These are phyloP conservation scores for Matsumyia berberina DNA, from an alignment of 2,888 invertebrate species.

Conservation along the genomic window DNA sequence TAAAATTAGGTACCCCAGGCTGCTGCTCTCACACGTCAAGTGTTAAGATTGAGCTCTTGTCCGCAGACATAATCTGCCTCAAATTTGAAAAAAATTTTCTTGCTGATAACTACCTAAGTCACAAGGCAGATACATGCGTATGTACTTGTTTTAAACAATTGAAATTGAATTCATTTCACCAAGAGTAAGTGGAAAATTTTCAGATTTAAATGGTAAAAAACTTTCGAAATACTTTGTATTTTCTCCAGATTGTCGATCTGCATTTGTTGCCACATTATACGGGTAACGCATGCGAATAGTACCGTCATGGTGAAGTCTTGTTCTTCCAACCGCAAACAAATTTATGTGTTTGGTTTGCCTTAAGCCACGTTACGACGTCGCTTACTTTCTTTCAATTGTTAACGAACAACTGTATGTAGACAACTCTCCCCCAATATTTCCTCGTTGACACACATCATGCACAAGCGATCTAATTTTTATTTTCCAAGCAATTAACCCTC, in stretches of 20 bases:
- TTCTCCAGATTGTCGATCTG: conserved; percentile 2
- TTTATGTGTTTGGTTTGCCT: conserved; percentile 1
- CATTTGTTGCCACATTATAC: neutral
- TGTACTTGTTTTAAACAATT: no score
- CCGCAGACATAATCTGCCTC: no score
- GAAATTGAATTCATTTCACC: no score
- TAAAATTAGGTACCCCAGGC: no score
- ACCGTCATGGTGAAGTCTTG: conserved; percentile 14
- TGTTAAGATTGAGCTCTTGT: no score
- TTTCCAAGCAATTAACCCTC: conserved; percentile 27
- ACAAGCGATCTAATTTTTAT: conserved; percentile 20
- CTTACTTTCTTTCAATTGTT: conserved; percentile 36
- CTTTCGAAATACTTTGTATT: neutral
- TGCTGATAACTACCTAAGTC: no score
- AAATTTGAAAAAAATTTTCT: no score
- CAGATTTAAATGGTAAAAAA: neutral
- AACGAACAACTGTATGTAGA: neutral
- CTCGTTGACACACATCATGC: conserved; percentile 26
- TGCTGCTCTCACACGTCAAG: no score
- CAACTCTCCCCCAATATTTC: conserved; percentile 16
- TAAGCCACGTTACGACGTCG: neutral
- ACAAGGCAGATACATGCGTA: no score
- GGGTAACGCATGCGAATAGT: neutral
- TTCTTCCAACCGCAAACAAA: conserved; percentile 7
- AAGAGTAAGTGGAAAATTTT: no score